A percentile compares a stretch with the other conserved stretches of the same genome.
Evolutionary conservation across 2,888 invertebrate species (phyloP).

Genomic region (Plagodis pulveraria): DNA sequence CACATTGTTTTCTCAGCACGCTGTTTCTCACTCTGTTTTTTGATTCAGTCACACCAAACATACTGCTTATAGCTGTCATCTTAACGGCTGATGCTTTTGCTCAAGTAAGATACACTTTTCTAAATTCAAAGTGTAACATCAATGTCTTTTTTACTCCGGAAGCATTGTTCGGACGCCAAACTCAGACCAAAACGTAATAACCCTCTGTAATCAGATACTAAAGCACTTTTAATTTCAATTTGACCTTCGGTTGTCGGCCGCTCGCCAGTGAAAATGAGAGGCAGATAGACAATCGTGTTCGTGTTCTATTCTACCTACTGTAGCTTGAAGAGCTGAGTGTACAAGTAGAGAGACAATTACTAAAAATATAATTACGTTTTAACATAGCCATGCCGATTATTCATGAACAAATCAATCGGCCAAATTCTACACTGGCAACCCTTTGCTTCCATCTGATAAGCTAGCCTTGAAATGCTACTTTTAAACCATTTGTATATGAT

Average conservation of each 20-base stretch:
- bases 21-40: too few relatives aligned
- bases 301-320: constrained; percentile 61
- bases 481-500: too few relatives aligned
- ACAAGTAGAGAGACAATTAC: constrained; percentile 27
- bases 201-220: constrained; percentile 78
- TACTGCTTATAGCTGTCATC: too few relatives aligned
- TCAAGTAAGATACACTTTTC: background rate
- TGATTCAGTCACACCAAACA: too few relatives aligned
- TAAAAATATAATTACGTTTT: too few relatives aligned
- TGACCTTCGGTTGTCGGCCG: constrained; percentile 78
- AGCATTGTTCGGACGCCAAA: constrained; percentile 60
- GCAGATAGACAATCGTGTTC: constrained; percentile 77
- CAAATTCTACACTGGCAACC: too few relatives aligned
- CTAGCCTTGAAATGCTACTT: too few relatives aligned
- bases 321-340: constrained; percentile 60
- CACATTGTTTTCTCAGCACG: too few relatives aligned
- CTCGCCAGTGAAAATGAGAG: constrained; percentile 80
- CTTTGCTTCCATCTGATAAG: too few relatives aligned
- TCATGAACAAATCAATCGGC: too few relatives aligned
- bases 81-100: too few relatives aligned
- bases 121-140: background rate
- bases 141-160: constrained; percentile 49
- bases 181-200: constrained; percentile 62
- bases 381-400: too few relatives aligned
- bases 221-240: constrained; percentile 81